A percentile compares a stretch with the other conserved stretches of the same genome.
These are phyloP conservation scores for Tipula lateralis DNA, from an alignment of 2,888 invertebrate genomes.

Conservation along the genomic window DNA sequence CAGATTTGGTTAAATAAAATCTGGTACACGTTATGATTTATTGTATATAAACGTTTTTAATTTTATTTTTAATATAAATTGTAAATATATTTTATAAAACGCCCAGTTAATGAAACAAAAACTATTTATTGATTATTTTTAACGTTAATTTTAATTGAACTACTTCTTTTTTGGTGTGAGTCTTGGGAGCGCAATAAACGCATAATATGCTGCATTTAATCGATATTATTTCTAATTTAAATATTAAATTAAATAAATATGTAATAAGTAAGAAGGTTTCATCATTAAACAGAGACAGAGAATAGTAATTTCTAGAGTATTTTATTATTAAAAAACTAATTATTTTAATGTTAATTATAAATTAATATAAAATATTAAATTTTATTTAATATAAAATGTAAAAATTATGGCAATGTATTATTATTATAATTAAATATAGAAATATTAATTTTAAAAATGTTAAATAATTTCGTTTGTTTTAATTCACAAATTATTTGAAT, in stretches of 20 bases:
- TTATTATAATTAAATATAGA: background rate
- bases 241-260: background rate
- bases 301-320: background rate
- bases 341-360: background rate
- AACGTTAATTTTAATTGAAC: background rate
- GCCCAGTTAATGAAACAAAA: background rate
- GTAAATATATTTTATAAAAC: background rate
- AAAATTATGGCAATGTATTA: background rate
- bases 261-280: background rate
- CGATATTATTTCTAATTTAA: background rate
- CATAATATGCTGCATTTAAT: background rate
- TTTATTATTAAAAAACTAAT: background rate
- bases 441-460: background rate
- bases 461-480: background rate
- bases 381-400: background rate
- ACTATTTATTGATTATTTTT: background rate
- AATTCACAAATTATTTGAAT: no score
- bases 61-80: background rate
- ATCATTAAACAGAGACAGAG: background rate
- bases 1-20: background rate
- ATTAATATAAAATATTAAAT: background rate
- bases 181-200: background rate
- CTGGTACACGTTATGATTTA: background rate
- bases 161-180: background rate
- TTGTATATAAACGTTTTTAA: background rate